Base-by-base conservation (phyloP, 2,797 vertebrate genomes). In the Bucorvus abyssinicus region DNA sequence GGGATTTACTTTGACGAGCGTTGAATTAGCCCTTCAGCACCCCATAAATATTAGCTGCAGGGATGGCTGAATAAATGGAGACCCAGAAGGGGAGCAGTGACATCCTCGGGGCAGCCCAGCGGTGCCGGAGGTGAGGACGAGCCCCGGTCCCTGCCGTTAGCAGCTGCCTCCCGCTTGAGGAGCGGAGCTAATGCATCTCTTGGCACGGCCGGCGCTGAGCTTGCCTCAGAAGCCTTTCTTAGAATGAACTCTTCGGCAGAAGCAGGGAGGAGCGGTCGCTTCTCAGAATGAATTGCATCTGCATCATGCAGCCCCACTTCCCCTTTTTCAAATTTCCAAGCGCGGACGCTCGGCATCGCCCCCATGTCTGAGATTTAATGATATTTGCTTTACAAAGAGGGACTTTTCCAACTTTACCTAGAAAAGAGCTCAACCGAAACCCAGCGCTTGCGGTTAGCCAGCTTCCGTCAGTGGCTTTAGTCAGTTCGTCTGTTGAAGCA, bases 361-460 rank as follows among this genome's bases (percentile, higher is more conserved):
- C 97, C 97, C 91, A 6, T 61, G 91, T 97, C 98, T 98, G 94
- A 96, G 96, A 96, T 96, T 89, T 86, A 97, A 82, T 89, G 95
- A 94, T 85, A 87, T 67, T 65, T 74, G 90, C 97, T 98, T 94
- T 23, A 63, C 71, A 64, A 49, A 5, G 70, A 64, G 98, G 99
- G 99, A 98, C 98, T 99, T 99, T 99, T 99, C 98, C 98, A 97
- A 88, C 97, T 96, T 95, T 97, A 98, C 98, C 97, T 97, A 96
- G 97, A 97, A 98, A 89, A 97, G 97, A 89, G 79, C 96, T 97
- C 86, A 96, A 90, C 98, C 83, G 93, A 97, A 97, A 92, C 87
- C 14, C 68, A 55, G 95, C 88, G 3, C 95, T 57, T 96, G 98
- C 18, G 97, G 98, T 97, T 95, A 96, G 97, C 84, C 96, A 16